A percentile compares a stretch with the other conserved stretches of the same genome.
phyloP scores from a whole-genome alignment of 2,888 invertebrate species.

The Cephus runcator region DNA sequence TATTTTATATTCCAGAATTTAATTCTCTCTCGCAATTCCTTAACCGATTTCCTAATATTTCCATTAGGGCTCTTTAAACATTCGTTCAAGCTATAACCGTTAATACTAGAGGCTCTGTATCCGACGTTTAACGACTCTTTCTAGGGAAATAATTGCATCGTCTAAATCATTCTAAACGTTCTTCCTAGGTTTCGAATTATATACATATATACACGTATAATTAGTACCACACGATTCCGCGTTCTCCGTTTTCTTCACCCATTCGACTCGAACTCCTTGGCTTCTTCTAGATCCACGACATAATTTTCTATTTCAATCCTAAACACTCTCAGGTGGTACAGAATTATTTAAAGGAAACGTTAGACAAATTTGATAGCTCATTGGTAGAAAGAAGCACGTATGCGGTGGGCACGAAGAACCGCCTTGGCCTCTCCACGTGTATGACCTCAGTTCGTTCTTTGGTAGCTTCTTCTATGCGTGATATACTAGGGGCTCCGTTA shows the following conservation, averaged over 20 bases:
- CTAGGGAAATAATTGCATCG: background rate
- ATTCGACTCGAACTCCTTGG: background rate
- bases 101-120: background rate
- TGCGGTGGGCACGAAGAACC: slow-evolving; percentile 10
- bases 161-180: background rate
- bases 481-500: background rate
- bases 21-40: background rate
- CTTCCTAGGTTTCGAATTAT: background rate
- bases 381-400: slow-evolving; percentile 13
- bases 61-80: background rate
- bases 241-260: background rate
- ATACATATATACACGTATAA: background rate
- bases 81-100: background rate
- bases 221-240: background rate
- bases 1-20: background rate
- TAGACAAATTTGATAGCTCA: slow-evolving; percentile 10
- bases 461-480: slow-evolving; percentile 9
- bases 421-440: slow-evolving; percentile 34
- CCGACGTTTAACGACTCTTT: background rate
- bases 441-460: slow-evolving; percentile 24
- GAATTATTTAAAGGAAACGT: slow-evolving; percentile 18
- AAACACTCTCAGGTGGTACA: background rate
- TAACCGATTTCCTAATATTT: background rate
- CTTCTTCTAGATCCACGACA: background rate
- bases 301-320: background rate